phyloP scores from a whole-genome alignment of 37 sponge, comb jelly and placozoan species.

The Spongia lamella region DNA sequence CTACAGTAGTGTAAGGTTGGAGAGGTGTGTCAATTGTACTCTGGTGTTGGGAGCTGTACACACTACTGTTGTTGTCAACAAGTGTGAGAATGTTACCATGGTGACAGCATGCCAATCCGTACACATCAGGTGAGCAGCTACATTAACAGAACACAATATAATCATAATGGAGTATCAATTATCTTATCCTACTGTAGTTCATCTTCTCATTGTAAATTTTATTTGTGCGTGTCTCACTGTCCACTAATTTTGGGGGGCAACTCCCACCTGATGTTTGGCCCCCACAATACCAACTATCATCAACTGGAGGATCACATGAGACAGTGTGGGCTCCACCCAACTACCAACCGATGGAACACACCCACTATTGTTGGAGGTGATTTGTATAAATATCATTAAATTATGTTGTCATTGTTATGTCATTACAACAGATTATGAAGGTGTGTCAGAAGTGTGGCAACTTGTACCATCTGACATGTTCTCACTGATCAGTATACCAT shows the following conservation, averaged over 20 bases:
- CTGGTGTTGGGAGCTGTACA: slow-evolving; percentile 77
- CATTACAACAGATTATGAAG: too few relatives aligned
- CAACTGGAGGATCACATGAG: slow-evolving; percentile 44
- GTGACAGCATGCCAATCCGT: slow-evolving; percentile 67
- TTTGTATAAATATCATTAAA: too few relatives aligned
- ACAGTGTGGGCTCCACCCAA: slow-evolving; percentile 23
- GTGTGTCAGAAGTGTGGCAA: too few relatives aligned
- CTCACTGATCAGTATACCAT: too few relatives aligned
- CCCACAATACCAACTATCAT: slow-evolving; percentile 77
- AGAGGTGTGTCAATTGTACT: slow-evolving; percentile 69
- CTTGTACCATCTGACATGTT: too few relatives aligned
- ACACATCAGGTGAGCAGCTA: slow-evolving; percentile 72
- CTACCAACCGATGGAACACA: slow-evolving; percentile 49
- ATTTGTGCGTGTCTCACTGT: slow-evolving; percentile 39
- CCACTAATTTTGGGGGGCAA: slow-evolving; percentile 52
- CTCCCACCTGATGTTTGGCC: slow-evolving; percentile 53
- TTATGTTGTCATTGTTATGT: too few relatives aligned
- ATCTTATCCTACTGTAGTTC: slow-evolving; percentile 36
- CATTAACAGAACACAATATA: too few relatives aligned
- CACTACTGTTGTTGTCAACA: slow-evolving; percentile 31
- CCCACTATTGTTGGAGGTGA: too few relatives aligned
- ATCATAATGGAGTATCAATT: too few relatives aligned
- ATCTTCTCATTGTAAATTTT: slow-evolving; percentile 46
- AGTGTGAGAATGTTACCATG: slow-evolving; percentile 56
- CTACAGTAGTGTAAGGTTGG: slow-evolving; percentile 41